Base-by-base conservation (phyloP, 2,888 invertebrate genomes). In the Saturnia pavonia region DNA sequence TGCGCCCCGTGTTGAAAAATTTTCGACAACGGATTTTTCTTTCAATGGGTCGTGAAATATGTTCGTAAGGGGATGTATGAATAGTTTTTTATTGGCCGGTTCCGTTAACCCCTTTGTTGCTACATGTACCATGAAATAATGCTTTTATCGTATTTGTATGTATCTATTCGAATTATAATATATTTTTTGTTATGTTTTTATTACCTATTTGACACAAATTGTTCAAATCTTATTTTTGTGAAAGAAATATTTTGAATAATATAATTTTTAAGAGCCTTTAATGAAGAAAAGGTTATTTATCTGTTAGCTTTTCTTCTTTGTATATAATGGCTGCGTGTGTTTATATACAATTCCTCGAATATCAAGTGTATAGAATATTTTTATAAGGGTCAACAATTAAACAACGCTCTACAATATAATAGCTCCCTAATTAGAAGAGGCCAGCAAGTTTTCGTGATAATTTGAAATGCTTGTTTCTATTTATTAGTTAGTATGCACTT, bases 11-110 rank as follows among this genome's bases (percentile, higher is more conserved):
- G 79, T 79, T 84, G 85, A 87, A 88, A 90, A 89, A 85, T 87
- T 89, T 84, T 85, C 82, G 86, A 86, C 82, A 82, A 77, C 77
- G 80, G 77, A 83, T 85, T 90, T 81, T 91, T 90, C 91, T 89
- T 89, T 89, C 88, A 89, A 90, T 90, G 83, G 84, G 77, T 77
- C 72, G 81, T 91, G 88, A 89, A 86, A 87, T 88, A 88, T 88
- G 84, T 83, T 81, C 57, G 75, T 74, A 79, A 80, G 87, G 85
- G 86, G 81, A 79, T 76, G 75, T 74, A 74, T 85, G 85, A 84
- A 88, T 88, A 85, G 86, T 90, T 88, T 84, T 82, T 86, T 87
- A 87, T 87, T 85, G 82, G 78, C 75, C 76, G 72, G 76, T 82
- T 86, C 86, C 85, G 82, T 83, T 87, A 57, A 88, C 89, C 88